Base-by-base conservation (phyloP, 2,797 vertebrate genomes). In the Phalanger gymnotis region DNA sequence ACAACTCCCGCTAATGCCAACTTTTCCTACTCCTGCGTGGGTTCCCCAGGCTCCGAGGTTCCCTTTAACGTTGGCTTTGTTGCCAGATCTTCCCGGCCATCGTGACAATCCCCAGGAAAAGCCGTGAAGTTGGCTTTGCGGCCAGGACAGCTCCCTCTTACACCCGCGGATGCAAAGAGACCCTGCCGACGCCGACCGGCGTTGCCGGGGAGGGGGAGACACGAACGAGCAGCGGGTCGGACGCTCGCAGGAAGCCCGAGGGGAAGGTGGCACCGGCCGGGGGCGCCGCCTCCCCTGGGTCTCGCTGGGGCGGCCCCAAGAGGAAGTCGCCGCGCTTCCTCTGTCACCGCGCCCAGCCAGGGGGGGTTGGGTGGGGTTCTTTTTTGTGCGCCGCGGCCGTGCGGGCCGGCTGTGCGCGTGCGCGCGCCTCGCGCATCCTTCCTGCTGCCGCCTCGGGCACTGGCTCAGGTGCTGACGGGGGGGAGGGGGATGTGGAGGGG, bases 281-380 rank as follows among this genome's bases (percentile, higher is more conserved):
- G 92, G 57, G 94, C 89, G 13, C 31, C 58, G 58, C 58, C 58
- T 61, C 58, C 30, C 28, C 28, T 58, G 57, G 57, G 57, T 30
- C 57, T 31, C 57, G 57, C 57, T 31, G 25, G 30, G 58, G 58
- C 95, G 95, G 93, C 92, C 94, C 90, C 97, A 95, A 94, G 96
- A 98, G 98, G 97, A 98, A 98, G 98, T 98, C 92, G 91, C 58
- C 92, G 54, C 30, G 96, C 96, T 98, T 98, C 97, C 98, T 98
- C 97, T 97, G 95, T 98, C 96, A 96, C 97, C 95, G 94, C 90
- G 90, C 92, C 97, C 95, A 56, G 94, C 97, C 91, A 0, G 81
- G 96, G 97, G 96, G 95, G 97, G 96, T 93, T 96, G 97, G 97
- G 97, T 97, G 97, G 96, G 97, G 97, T 96, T 97, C 73, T 96